Conservation (phyloP, 2,888 invertebrate species). For the Hetaerina titia region DNA sequence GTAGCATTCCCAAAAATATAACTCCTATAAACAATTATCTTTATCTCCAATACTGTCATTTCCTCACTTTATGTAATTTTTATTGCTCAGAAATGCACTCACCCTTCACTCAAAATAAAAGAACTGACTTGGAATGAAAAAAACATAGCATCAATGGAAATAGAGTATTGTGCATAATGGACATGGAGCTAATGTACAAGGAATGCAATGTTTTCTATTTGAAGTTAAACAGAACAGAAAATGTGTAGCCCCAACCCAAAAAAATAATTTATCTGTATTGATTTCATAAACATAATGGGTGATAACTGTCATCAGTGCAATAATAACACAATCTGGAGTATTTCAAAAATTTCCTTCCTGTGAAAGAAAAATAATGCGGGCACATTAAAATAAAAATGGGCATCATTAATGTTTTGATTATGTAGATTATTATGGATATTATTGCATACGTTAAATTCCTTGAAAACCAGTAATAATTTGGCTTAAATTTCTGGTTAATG, state of each 20-base stretch:
- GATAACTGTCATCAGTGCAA: conserved; percentile 12
- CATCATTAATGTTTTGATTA: not conserved
- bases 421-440: not conserved
- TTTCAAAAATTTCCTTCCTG: not conserved
- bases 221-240: not conserved
- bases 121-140: conserved; percentile 21
- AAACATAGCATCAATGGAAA: conserved; percentile 52
- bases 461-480: not conserved
- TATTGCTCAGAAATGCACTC: conserved; percentile 65
- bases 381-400: not conserved
- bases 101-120: conserved; percentile 45
- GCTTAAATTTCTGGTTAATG: not conserved
- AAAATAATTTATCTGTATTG: not conserved
- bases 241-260: conserved; percentile 17
- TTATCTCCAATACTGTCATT: conserved; percentile 65
- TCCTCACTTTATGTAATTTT: conserved; percentile 59
- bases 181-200: conserved; percentile 45
- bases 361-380: not conserved
- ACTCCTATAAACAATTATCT: conserved; percentile 64
- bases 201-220: conserved; percentile 42
- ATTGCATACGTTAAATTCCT: not conserved
- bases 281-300: not conserved
- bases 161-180: conserved; percentile 18
- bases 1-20: conserved; percentile 59
- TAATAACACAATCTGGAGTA: not conserved